These are phyloP conservation scores for Nycticorax nycticorax DNA, from an alignment of 2,113 vertebrate genomes.

Conservation along the genomic window DNA sequence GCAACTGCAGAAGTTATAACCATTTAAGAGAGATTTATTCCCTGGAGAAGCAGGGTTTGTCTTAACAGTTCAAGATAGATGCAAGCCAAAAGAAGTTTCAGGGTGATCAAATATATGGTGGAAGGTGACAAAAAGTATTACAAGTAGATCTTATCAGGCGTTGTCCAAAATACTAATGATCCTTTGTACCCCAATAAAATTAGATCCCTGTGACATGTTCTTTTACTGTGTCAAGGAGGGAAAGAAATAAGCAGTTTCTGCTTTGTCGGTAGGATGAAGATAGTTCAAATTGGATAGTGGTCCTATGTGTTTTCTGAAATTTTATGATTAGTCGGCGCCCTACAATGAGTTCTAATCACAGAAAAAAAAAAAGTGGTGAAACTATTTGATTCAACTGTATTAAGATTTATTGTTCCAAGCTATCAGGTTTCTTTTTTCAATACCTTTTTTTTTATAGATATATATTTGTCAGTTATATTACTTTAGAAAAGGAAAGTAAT, in stretches of 20 bases:
- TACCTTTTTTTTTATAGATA: not conserved
- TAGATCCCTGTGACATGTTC: not conserved
- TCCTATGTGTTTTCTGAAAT: not conserved
- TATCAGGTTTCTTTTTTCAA: not conserved
- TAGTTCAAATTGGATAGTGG: not conserved
- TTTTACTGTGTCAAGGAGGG: not conserved
- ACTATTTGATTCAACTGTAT: not conserved
- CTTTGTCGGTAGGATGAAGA: not conserved
- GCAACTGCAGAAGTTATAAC: not conserved
- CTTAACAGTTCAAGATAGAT: not conserved
- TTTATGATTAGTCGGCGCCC: rapidly evolving
- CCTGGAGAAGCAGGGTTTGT: not conserved
- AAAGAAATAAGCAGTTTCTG: not conserved
- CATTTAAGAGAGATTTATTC: not conserved
- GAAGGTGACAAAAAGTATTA: not conserved
- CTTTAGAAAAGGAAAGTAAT: not conserved
- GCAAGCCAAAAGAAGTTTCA: not conserved
- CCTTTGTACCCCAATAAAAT: not conserved
- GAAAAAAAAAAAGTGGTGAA: not conserved
- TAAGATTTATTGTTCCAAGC: not conserved
- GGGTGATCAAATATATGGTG: not conserved
- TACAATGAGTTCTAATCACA: not conserved
- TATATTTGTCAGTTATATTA: not conserved
- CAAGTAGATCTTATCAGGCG: not conserved
- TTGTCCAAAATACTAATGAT: not conserved